Conservation (phyloP, 2,113 vertebrate species). For the Laterallus jamaicensis region DNA sequence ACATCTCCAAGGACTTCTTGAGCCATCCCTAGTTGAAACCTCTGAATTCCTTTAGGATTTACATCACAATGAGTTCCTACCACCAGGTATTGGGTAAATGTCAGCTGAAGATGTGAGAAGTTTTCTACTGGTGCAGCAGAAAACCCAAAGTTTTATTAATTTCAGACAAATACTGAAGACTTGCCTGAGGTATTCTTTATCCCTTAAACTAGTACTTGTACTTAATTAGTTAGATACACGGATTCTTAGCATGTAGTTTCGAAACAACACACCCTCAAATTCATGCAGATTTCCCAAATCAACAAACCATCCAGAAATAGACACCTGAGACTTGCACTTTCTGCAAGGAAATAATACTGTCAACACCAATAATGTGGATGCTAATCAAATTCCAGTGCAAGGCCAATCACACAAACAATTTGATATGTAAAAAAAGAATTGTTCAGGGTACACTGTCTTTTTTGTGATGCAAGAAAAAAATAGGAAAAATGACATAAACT, state of each 20-base stretch:
- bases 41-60: not conserved
- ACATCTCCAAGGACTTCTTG: not conserved
- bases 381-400: not conserved
- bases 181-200: not conserved
- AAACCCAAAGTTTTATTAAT: not conserved
- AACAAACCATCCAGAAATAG: not conserved
- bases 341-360: not conserved
- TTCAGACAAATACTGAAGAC: not conserved
- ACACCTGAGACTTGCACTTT: not conserved
- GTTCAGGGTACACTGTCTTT: not conserved
- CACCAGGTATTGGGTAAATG: not conserved
- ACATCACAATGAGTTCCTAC: not conserved
- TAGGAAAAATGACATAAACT: not conserved
- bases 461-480: not conserved
- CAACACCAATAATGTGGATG: not conserved
- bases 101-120: not conserved
- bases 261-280: not conserved
- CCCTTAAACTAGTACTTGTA: not conserved
- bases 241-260: not conserved
- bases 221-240: not conserved
- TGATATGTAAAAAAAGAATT: not conserved
- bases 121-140: not conserved
- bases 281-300: not conserved
- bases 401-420: not conserved
- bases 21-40: not conserved